Conservation (phyloP, 2,797 vertebrate genomes). For the Oceanodroma leucorhoa region DNA sequence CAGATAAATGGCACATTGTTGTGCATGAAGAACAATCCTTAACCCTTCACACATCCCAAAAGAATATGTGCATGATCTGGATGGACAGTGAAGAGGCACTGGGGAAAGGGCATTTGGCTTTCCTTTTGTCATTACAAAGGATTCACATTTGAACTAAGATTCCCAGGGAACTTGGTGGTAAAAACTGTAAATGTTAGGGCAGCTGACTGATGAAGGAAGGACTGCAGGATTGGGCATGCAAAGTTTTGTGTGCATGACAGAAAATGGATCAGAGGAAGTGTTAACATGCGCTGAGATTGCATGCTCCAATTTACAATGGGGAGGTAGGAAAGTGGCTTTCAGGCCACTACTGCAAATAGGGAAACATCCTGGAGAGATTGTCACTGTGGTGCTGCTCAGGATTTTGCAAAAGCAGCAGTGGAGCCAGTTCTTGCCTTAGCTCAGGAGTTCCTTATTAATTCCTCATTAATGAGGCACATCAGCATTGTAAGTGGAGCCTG, state of each 20-base stretch:
- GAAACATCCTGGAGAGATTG: background rate
- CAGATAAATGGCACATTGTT: background rate
- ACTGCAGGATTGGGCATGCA: background rate
- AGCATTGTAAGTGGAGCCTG: background rate
- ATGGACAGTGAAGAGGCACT: background rate
- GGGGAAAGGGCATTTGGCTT: background rate
- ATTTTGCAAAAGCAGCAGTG: background rate
- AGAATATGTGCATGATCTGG: background rate
- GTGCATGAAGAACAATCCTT: background rate
- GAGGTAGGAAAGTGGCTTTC: background rate
- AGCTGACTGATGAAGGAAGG: background rate
- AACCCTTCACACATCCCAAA: constrained; percentile 1
- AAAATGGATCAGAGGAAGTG: background rate
- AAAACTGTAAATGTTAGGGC: background rate
- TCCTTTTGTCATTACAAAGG: background rate
- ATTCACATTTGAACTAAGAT: background rate
- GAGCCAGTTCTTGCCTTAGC: background rate
- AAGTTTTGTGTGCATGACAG: background rate
- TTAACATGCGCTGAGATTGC: background rate
- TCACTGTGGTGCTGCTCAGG: background rate
- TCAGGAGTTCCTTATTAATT: background rate
- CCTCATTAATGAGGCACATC: background rate
- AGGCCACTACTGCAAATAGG: background rate
- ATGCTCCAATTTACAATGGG: background rate
- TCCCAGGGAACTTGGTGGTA: background rate